Conservation (phyloP, 2,797 vertebrate genomes). For the Sarcophilus harrisii region DNA sequence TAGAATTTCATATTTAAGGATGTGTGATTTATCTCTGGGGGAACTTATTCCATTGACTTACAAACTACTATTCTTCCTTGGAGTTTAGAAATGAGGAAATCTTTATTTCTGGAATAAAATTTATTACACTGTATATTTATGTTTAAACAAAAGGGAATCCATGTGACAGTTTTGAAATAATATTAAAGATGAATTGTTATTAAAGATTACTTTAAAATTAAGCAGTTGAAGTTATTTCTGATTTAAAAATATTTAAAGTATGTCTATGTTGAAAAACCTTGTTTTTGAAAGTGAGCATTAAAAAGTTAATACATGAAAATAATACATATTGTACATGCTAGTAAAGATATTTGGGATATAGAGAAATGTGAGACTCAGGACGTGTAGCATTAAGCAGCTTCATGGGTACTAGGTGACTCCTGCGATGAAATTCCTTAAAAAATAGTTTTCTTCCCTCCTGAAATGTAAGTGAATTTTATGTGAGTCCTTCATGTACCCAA, state of each 20-base stretch:
- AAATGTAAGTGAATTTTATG: not conserved
- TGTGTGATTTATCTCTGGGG: not conserved
- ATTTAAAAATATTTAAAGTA: not conserved
- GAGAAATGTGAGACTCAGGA: not conserved
- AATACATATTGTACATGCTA: not conserved
- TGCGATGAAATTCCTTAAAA: not conserved
- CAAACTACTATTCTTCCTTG: not conserved
- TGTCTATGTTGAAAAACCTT: not conserved
- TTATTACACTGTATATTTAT: constrained; percentile 24
- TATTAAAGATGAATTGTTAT: not conserved
- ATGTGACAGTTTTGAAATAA: not conserved
- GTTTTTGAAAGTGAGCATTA: not conserved
- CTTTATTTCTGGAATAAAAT: constrained; percentile 47
- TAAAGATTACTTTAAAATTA: not conserved
- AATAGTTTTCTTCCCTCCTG: not conserved
- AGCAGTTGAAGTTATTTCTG: not conserved
- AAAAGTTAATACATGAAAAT: not conserved
- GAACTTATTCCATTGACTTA: not conserved
- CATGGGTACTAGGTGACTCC: not conserved
- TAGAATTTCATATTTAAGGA: not conserved
- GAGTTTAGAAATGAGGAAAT: constrained; percentile 25
- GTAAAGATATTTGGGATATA: not conserved
- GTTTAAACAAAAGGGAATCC: not conserved
- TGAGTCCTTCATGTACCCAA: not conserved
- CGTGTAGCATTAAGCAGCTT: not conserved